Evolutionary conservation across 2,888 invertebrate genomes (phyloP), one percentile per base, ranked within the genome.

Genomic region (Drosophila conformis): DNA sequence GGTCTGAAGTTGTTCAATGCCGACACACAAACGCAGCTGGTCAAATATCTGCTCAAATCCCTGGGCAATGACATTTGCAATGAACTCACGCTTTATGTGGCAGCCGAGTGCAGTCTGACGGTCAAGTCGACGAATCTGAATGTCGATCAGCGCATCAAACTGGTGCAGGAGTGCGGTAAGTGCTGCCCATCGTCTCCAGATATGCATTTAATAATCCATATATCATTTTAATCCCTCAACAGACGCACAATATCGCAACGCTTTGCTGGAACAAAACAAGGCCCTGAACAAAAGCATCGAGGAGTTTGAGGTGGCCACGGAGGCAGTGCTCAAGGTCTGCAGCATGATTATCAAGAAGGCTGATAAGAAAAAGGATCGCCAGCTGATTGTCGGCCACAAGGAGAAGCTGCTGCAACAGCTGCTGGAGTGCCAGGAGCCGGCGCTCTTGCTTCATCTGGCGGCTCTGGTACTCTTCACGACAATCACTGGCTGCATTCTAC

Each of bases 331-430:
- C 80, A 93, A 95, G 25, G 94, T 95, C 58, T 96, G 96, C 91
- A 96, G 96, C 70, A 96, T 98, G 95, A 96, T 97, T 80, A 93
- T 98, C 73, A 97, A 96, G 89, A 98, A 98, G 93, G 94, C 96
- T 73, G 98, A 99, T 91, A 98, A 98, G 92, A 98, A 98, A 92
- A 97, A 97, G 91, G 96, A 97, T 91, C 95, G 97, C 76, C 94
- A 96, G 46, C 92, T 97, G 33, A 94, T 98, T 73, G 94, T 96
- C 69, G 96, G 96, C 76, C 98, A 98, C 90, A 96, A 97, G 80
- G 96, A 97, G 90, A 96, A 96, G 69, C 93, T 99, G 62, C 94
- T 97, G 69, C 96, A 97, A 66, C 96, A 98, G 93, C 92, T 99
- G 68, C 95, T 95, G 61, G 94, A 94, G 69, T 96, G 96, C 65